A percentile compares a stretch with the other conserved stretches of the same genome.
Conservation (phyloP, 53 echinoderm and acorn worm species). For the Luidia sarsii region DNA sequence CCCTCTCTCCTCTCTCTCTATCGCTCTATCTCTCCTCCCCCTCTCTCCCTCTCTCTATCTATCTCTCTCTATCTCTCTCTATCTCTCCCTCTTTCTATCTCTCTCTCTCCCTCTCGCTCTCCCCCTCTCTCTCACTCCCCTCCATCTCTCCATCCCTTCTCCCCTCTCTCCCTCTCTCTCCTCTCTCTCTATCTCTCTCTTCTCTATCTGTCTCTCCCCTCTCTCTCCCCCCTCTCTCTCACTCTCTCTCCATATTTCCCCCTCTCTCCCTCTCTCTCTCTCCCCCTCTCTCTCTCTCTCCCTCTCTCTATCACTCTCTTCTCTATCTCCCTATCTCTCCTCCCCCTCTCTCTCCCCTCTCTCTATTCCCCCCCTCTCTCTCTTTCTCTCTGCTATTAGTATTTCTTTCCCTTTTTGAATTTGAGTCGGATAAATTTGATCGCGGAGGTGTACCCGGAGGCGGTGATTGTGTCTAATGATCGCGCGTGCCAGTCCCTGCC, state of each 20-base stretch:
- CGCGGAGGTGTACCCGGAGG: too few species aligned
- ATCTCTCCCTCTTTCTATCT: neutral
- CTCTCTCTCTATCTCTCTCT: too few species aligned
- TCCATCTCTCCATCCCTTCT: too few species aligned
- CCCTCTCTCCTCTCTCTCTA: neutral
- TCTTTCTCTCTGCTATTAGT: neutral
- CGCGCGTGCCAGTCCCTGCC: too few species aligned
- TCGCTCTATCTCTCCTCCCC: neutral
- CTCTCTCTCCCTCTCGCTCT: neutral
- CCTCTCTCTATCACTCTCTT: neutral
- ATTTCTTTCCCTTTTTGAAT: too few species aligned
- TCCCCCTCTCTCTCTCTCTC: neutral
- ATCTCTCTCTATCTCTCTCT: too few species aligned
- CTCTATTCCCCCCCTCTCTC: neutral
- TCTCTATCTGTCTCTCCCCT: too few species aligned
- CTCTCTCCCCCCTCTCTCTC: neutral
- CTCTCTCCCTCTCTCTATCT: too few species aligned
- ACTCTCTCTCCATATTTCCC: neutral
- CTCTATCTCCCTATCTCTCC: too few species aligned
- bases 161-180: too few species aligned
- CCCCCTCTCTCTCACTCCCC: neutral
- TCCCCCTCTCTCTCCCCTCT: neutral
- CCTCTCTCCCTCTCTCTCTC: too few species aligned
- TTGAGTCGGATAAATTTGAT: too few species aligned
- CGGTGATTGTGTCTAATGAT: conserved; percentile 5